Evolutionary conservation across 2,113 vertebrate genomes (phyloP), one percentile per base, ranked within the genome.

Genomic region (Mustela lutreola): DNA sequence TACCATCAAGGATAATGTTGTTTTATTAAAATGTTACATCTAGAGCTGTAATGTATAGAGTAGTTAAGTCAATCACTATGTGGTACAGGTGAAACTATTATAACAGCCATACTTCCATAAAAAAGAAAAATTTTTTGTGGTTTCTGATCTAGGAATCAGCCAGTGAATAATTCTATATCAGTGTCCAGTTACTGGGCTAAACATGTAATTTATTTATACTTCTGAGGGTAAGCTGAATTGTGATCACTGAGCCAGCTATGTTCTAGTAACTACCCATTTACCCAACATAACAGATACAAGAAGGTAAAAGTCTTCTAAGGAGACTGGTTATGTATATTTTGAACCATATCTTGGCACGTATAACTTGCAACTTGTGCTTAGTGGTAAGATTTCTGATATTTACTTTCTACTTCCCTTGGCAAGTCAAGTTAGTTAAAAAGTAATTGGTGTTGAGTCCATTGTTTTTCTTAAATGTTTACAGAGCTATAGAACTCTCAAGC

Each of bases 391-490:
- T 95, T 93, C 78, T 89, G 26, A 56, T 92, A 81, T 87, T 94
- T 95, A 76, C 71, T 60, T 91, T 91, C 85, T 89, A 63, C 65
- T 95, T 93, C 73, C 36, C 90, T 80, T 79, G 73, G 60, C 83
- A 97, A 60, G 39, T 82, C 56, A 60, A 71, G 78, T 78, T 39
- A 58, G 93, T 81, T 70, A 81, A 91, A 91, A 88, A 87, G 63
- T 50, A 94, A 91, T n/a, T 48, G 85, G 53, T 65, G 84, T 45
- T 36, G 36, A 96, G 42, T 39, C 80, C 19, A 48, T 42, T 76
- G 81, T 89, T 97, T 92, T 80, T 79, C 76, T 81, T 70, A 80
- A 88, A 89, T 95, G 33, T 94, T 94, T 94, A 90, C 80, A 79
- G 73, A 93, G 92, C 63, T 85, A 53, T 94, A 65, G 96, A 96